Evolutionary conservation across 1,140 invertebrate genomes (phyloP).

Genomic region (Holotrichia oblita): DNA sequence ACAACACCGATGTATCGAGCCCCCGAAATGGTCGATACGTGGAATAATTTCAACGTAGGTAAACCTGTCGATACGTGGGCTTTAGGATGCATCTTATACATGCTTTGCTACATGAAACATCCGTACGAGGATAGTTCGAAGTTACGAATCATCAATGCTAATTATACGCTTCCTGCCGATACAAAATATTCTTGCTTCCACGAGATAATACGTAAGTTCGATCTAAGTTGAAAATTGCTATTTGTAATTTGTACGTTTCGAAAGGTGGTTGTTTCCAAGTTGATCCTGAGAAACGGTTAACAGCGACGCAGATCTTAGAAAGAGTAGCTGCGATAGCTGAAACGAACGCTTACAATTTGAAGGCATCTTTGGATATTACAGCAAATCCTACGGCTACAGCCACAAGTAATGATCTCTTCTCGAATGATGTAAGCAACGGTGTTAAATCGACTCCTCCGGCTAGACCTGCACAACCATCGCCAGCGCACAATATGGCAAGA

Average conservation of each 20-base stretch:
- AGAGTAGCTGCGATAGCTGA: slow-evolving; percentile 87
- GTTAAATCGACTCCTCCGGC: slow-evolving; percentile 55
- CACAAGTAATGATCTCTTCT: slow-evolving; percentile 45
- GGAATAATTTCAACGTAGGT: slow-evolving; percentile 94
- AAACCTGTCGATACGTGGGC: slow-evolving; percentile 95
- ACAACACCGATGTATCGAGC: slow-evolving; percentile 91
- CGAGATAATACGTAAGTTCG: slow-evolving; percentile 84
- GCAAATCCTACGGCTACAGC: slow-evolving; percentile 59
- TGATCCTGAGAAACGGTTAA: slow-evolving; percentile 81
- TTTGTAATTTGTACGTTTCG: no score
- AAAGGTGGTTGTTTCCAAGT: slow-evolving; percentile 83
- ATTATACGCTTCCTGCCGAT: slow-evolving; percentile 88
- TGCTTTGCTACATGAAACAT: slow-evolving; percentile 92
- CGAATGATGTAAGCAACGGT: slow-evolving; percentile 51
- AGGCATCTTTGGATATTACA: slow-evolving; percentile 77
- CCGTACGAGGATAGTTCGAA: slow-evolving; percentile 98
- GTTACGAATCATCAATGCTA: slow-evolving; percentile 95
- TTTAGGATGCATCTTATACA: slow-evolving; percentile 94
- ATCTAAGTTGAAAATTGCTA: neutral
- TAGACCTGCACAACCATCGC: slow-evolving; percentile 54
- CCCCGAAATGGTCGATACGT: slow-evolving; percentile 98
- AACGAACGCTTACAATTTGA: slow-evolving; percentile 80
- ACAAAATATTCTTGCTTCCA: slow-evolving; percentile 85
- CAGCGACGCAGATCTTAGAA: slow-evolving; percentile 82
- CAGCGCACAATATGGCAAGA: slow-evolving; percentile 43